Evolutionary conservation across 2,113 vertebrate genomes (phyloP).

Genomic region (Alosa alosa): DNA sequence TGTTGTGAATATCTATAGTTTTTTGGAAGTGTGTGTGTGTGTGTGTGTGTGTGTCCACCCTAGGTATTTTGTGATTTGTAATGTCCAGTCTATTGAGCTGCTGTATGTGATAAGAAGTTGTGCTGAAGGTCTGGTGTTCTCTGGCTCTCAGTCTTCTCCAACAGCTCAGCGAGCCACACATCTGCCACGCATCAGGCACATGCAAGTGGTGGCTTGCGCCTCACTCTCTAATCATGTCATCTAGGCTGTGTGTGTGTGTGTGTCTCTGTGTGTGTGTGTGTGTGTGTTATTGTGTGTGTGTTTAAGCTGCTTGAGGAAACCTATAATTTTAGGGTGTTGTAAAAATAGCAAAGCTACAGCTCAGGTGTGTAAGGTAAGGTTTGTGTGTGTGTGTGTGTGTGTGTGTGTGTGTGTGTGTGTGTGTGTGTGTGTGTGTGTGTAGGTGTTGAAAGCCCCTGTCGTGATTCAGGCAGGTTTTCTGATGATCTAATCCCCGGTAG

Average conservation of each 20-base stretch:
- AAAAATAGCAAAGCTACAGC: background rate
- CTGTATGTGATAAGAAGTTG: too few species aligned
- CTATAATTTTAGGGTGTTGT: background rate
- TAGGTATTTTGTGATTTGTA: too few species aligned
- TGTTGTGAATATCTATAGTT: too few species aligned
- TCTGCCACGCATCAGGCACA: background rate
- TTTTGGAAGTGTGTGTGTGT: slow-evolving; percentile 36
- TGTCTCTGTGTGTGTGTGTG: background rate
- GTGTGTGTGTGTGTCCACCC: background rate
- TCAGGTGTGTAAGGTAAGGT: background rate
- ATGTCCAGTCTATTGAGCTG: too few species aligned
- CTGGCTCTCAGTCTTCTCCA: too few species aligned
- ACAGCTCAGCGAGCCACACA: slow-evolving; percentile 7
- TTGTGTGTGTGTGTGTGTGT: background rate
- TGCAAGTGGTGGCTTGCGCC: background rate
- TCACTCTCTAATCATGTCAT: background rate
- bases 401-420: background rate
- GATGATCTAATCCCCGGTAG: background rate
- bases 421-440: slow-evolving; percentile 32
- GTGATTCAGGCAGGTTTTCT: background rate
- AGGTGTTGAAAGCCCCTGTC: slow-evolving; percentile 19
- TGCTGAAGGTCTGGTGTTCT: too few species aligned
- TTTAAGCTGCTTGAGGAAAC: background rate
- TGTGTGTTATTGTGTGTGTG: too few species aligned
- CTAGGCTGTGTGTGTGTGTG: background rate